phyloP scores from a whole-genome alignment of 2,797 vertebrate genomes.

The Periophthalmus magnuspinnatus region DNA sequence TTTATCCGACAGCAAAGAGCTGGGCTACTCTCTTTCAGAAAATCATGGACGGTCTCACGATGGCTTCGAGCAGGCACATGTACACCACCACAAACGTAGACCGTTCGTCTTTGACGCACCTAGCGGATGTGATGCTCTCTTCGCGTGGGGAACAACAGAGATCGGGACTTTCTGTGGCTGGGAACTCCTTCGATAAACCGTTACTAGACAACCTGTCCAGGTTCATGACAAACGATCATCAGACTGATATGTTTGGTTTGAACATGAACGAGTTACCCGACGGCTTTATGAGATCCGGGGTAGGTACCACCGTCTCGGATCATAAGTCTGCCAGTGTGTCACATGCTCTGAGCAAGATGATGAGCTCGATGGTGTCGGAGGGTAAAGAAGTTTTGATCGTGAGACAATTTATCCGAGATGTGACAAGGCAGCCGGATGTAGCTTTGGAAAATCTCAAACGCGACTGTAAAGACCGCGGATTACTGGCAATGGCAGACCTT shows the following conservation, averaged over 20 bases:
- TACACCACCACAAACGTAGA: conserved; percentile 14
- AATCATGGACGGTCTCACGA: background rate
- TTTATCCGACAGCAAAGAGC: background rate
- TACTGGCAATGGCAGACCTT: background rate
- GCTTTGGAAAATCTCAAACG: conserved; percentile 7
- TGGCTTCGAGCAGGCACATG: background rate
- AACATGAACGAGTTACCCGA: background rate
- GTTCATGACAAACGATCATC: background rate
- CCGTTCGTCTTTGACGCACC: conserved; percentile 2
- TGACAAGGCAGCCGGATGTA: background rate
- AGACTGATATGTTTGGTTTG: background rate
- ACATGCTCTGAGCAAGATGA: conserved; percentile 20
- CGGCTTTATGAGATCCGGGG: background rate
- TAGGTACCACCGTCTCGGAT: background rate
- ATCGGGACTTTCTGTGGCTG: fast-evolving
- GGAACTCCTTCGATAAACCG: background rate
- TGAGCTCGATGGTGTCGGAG: conserved; percentile 13
- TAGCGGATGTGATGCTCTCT: conserved; percentile 13
- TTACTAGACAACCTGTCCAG: conserved; percentile 17
- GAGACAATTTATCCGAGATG: conserved; percentile 4
- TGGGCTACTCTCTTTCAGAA: conserved; percentile 16
- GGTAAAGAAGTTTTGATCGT: conserved; percentile 17
- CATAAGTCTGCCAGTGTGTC: conserved; percentile 28
- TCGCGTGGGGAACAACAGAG: conserved; percentile 8
- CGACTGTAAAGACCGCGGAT: background rate